Evolutionary conservation across 2,888 invertebrate species (phyloP), one percentile per base, ranked within the genome.

Genomic region (Harpalus rufipes): DNA sequence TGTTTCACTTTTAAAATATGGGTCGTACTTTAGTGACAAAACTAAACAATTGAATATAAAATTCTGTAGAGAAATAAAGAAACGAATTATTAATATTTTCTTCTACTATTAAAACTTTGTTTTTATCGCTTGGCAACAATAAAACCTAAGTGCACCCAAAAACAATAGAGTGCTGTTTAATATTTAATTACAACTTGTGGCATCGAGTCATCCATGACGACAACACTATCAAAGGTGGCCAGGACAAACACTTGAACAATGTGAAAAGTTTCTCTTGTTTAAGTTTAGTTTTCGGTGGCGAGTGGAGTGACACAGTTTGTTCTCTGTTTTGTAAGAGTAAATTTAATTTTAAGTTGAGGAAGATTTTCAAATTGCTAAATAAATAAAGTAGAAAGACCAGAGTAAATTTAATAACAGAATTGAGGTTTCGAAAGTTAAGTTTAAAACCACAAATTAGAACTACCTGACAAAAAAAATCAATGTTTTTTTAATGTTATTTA

Each of bases 211-310:
- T 21, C 8, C 65, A 61, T 18, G 61, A 61, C 61, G 56, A 61
- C 14, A 21, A 65, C 32, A 32, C 65, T 65, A 65, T 65, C 65
- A 25, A 61, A 65, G 25, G 65, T 65, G 65, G 65, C 65, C 25
- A 65, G 7, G 65, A 65, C 65, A n/a, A 32, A 65, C 65, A 65
- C 25, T 65, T 65, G 65, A 65, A 65, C 65, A 65, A 65, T 65
- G 25, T 12, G 32, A 65, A 65, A 65, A 65, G 12, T 65, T 65
- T 51, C 44, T 12, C 10, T 51, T 51, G 44, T 51, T 51, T 51
- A 51, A 51, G 44, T 51, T 51, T 32, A 32, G 32, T 32, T 32
- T 32, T 32, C 6, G 32, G 32, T 32, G 32, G 32, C 32, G 32
- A 32, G 44, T 51, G 12, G 44, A 32, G 44, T 51, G 44, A 51